phyloP scores from a whole-genome alignment of 2,113 vertebrate genomes.

The Herpailurus yagouaroundi region DNA sequence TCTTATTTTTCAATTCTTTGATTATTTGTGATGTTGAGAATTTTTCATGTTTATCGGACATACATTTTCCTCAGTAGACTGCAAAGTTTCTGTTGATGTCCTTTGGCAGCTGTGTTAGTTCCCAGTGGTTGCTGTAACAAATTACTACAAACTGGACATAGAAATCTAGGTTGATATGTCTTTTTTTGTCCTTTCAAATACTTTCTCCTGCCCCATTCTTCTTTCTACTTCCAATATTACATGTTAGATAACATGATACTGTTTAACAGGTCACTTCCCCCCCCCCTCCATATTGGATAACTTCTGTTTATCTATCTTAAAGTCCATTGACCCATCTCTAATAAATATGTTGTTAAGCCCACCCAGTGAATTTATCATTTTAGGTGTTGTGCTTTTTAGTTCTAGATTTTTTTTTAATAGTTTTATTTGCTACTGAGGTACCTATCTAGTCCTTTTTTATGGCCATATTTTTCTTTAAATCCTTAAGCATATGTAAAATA shows the following conservation, averaged over 20 bases:
- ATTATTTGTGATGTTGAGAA: background rate
- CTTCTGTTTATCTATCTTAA: background rate
- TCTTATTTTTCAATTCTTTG: constrained; percentile 23
- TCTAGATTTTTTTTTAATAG: background rate
- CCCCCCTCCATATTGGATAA: background rate
- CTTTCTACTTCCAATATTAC: background rate
- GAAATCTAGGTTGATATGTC: background rate
- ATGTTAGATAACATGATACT: background rate
- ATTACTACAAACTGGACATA: background rate
- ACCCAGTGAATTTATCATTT: background rate
- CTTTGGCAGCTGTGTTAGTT: background rate
- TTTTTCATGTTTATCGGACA: background rate
- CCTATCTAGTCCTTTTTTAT: background rate
- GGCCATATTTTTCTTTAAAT: background rate
- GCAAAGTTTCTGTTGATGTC: background rate
- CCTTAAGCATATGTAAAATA: background rate
- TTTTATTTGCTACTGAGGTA: constrained; percentile 4
- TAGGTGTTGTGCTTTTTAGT: background rate
- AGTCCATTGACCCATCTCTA: background rate
- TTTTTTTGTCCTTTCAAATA: background rate
- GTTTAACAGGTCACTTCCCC: background rate
- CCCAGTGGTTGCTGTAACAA: background rate
- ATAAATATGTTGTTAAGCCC: background rate
- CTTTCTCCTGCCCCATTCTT: background rate
- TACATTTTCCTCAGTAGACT: background rate